A percentile compares a stretch with the other conserved stretches of the same genome.
These are phyloP conservation scores for Drymonia ruficornis DNA, from an alignment of 2,888 invertebrate species.

Conservation along the genomic window DNA sequence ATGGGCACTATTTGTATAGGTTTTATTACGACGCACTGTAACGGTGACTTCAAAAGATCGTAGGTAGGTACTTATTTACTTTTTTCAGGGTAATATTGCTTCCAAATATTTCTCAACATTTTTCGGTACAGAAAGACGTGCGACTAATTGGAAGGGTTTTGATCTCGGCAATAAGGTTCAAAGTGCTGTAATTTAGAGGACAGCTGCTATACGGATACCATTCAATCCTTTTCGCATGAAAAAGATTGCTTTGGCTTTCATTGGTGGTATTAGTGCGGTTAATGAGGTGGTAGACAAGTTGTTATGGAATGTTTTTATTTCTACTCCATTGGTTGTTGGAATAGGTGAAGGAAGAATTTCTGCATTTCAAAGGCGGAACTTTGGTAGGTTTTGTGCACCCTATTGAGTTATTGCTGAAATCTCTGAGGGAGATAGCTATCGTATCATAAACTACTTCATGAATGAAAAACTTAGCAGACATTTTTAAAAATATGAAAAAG, in stretches of 20 bases:
- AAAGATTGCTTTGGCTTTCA: neutral
- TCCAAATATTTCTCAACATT: neutral
- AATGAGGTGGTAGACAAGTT: neutral
- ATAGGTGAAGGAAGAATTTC: too few species aligned
- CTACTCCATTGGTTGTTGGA: too few species aligned
- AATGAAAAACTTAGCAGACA: too few species aligned
- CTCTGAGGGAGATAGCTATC: too few species aligned
- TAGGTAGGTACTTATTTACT: neutral
- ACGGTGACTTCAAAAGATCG: neutral
- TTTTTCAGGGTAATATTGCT: neutral
- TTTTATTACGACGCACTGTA: too few species aligned
- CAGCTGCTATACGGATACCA: neutral
- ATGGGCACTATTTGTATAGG: too few species aligned
- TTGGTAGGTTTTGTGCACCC: too few species aligned
- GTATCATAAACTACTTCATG: too few species aligned
- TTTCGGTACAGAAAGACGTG: neutral
- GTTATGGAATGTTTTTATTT: too few species aligned
- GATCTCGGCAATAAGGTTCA: neutral
- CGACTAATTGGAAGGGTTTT: constrained; percentile 1
- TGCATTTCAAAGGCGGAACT: too few species aligned
- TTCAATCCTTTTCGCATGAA: neutral
- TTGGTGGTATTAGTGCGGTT: neutral
- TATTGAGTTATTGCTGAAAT: too few species aligned
- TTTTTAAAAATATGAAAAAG: too few species aligned
- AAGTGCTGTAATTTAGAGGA: neutral